Percentiles rank a stretch among this genome's conserved stretches.
Conservation (phyloP, 2,113 vertebrate species). For the Greenwoodochromis staneri region DNA sequence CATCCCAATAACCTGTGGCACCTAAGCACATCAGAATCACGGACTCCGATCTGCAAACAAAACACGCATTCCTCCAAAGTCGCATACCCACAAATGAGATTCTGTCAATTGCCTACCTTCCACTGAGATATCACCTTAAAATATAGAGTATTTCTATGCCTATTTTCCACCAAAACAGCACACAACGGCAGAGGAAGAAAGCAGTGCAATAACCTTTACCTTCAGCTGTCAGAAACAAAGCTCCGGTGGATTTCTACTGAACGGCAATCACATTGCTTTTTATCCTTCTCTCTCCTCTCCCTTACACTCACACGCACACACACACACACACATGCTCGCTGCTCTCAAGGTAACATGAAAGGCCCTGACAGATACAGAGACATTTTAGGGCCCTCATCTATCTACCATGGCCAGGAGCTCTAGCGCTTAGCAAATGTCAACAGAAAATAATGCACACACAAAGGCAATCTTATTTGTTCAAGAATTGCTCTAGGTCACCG, state of each 20-base stretch:
- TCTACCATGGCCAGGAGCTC: slow-evolving; percentile 74
- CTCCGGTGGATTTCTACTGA: slow-evolving; percentile 44
- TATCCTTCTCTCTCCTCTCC: background rate
- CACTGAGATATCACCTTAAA: background rate
- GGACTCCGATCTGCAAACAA: background rate
- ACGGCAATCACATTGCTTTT: slow-evolving; percentile 52
- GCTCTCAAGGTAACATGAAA: slow-evolving; percentile 72
- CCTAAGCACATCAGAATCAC: background rate
- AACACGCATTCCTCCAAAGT: background rate
- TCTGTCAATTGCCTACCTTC: background rate
- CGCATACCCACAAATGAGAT: background rate
- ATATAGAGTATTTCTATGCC: slow-evolving; percentile 5
- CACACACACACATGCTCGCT: background rate
- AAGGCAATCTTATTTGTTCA: slow-evolving; percentile 79
- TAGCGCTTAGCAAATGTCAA: slow-evolving; percentile 79
- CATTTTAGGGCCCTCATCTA: slow-evolving; percentile 73
- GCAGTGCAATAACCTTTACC: slow-evolving; percentile 63
- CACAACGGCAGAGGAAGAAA: background rate
- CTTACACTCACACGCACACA: background rate
- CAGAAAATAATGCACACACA: slow-evolving; percentile 78
- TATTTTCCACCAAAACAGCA: slow-evolving; percentile 13
- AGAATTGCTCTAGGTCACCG: slow-evolving; percentile 76
- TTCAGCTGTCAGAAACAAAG: slow-evolving; percentile 55
- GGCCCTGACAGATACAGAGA: slow-evolving; percentile 66
- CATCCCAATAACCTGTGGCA: accelerated